phyloP scores from a whole-genome alignment of 2,113 vertebrate species.

The Aythya baeri region DNA sequence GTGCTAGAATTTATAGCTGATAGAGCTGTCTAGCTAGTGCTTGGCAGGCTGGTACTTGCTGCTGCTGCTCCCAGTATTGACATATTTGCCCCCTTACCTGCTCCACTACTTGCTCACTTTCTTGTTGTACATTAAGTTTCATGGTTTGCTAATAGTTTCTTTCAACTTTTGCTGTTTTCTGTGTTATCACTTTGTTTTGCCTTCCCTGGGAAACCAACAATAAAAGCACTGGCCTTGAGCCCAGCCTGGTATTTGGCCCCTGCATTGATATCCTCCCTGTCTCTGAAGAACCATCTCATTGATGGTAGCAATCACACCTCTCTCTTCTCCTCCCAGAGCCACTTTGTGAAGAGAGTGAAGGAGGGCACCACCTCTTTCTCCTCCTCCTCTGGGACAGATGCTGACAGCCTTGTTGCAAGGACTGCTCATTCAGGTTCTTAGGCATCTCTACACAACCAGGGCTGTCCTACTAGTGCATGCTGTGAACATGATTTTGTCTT shows the following conservation, averaged over 20 bases:
- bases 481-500: neutral
- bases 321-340: neutral
- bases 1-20: neutral
- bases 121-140: neutral
- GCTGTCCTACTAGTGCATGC: neutral
- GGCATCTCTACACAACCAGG: neutral
- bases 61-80: neutral
- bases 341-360: neutral
- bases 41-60: neutral
- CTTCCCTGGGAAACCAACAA: neutral
- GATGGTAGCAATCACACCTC: neutral
- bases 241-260: neutral
- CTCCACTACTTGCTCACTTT: neutral
- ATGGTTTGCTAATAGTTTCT: neutral
- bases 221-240: neutral
- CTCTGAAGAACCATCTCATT: neutral
- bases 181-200: neutral
- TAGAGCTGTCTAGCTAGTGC: neutral
- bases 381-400: accelerated
- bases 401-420: neutral
- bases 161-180: neutral
- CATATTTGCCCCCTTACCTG: neutral
- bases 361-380: neutral
- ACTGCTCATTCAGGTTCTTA: neutral
- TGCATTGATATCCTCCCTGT: neutral